phyloP scores from a whole-genome alignment of 30 jellyfish, hydroid and myxozoan genomes.

The Rhopilema esculentum region DNA sequence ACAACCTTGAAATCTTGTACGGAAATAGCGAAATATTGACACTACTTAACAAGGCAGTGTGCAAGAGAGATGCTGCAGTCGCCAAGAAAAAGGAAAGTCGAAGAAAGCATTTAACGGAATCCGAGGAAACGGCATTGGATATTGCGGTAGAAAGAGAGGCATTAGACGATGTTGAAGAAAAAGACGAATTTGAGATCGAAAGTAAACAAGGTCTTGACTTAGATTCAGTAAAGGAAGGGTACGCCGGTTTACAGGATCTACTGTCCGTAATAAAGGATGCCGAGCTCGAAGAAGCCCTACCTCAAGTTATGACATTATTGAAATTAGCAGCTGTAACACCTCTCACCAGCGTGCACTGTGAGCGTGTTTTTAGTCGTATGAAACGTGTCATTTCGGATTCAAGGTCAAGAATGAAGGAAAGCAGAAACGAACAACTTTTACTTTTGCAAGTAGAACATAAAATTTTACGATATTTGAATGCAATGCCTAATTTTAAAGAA shows the following conservation, averaged over 20 bases:
- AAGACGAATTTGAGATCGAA: no score
- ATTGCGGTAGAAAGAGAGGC: no score
- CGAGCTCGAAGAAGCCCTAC: slow-evolving; percentile 38
- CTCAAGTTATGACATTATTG: slow-evolving; percentile 30
- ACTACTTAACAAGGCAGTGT: neutral
- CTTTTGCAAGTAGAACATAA: slow-evolving; percentile 11
- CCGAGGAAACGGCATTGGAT: no score
- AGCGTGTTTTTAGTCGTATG: neutral
- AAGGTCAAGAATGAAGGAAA: slow-evolving; percentile 25
- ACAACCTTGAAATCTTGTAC: neutral
- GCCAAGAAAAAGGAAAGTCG: no score
- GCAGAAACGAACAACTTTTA: neutral
- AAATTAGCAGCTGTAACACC: slow-evolving; percentile 43
- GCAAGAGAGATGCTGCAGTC: neutral
- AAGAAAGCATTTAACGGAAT: no score
- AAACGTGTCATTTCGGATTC: slow-evolving; percentile 31
- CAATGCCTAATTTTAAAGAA: neutral
- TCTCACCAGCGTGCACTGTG: slow-evolving; percentile 33
- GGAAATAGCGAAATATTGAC: neutral
- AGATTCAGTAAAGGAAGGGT: no score
- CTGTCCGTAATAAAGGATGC: no score
- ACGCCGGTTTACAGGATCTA: no score
- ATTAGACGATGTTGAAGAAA: no score
- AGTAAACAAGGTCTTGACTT: no score
- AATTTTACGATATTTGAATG: neutral